Percentiles rank a stretch among this genome's conserved stretches.
phyloP scores from a whole-genome alignment of 2,797 vertebrate species.

The Ptychadena robeensis region DNA sequence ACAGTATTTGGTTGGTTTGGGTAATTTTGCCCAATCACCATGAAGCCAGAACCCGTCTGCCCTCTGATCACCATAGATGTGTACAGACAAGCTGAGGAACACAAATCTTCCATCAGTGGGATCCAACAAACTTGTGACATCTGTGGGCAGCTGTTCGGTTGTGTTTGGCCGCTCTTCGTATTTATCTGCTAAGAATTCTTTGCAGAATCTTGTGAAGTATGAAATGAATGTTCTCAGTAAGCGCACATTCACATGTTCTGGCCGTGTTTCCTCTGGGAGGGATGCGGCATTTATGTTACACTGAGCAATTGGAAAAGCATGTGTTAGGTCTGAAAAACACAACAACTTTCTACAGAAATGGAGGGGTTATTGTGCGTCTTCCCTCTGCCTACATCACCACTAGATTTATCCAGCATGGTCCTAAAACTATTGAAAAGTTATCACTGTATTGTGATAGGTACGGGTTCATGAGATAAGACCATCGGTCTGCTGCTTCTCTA shows the following conservation, averaged over 20 bases:
- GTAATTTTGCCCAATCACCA: no score
- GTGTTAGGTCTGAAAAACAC: background rate
- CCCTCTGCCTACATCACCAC: background rate
- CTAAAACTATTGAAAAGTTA: background rate
- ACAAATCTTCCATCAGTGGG: background rate
- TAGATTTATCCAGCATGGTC: background rate
- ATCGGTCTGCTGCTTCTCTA: no score
- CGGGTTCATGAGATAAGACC: no score
- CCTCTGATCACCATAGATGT: background rate
- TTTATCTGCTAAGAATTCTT: background rate
- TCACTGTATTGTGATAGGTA: no score
- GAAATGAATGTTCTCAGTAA: background rate
- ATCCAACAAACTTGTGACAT: background rate
- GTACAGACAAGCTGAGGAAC: background rate
- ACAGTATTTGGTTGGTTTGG: no score
- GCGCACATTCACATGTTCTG: background rate
- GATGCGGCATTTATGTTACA: constrained; percentile 3
- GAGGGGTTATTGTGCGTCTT: background rate
- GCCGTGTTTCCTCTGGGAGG: background rate
- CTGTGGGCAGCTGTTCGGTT: background rate
- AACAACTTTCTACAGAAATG: background rate
- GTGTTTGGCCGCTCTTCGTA: no score
- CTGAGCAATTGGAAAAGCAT: constrained; percentile 32
- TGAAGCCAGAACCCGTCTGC: no score
- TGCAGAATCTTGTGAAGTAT: background rate